Evolutionary conservation across 2,797 vertebrate species (phyloP), one percentile per base, ranked within the genome.

Genomic region (Ctenosaura bakeri): DNA sequence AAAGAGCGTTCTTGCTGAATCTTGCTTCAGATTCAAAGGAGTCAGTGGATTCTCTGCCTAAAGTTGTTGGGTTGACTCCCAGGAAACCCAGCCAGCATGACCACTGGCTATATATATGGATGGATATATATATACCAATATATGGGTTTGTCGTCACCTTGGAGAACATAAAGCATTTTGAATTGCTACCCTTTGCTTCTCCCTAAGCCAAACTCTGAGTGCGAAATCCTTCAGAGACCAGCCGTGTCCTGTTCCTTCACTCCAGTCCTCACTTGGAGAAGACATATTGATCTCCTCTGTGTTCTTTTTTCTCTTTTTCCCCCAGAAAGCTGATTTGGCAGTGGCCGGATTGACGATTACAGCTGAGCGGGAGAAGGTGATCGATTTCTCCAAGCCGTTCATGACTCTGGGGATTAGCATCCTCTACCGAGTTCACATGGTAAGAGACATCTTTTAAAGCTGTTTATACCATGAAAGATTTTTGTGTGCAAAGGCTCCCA

Each of bases 351-450:
- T 99, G 92, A 99, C 99, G 86, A 99, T 99, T 93, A 99, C 99
- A 0, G 98, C 99, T 0, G 99, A 99, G 96, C 97, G 99, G 22
- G 99, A 99, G 97, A 99, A 99, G 96, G 99, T 99, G 97, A 99
- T 99, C 73, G 99, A 99, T 97, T 99, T 99, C 98, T 99, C 99
- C 84, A 99, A 99, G 95, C 99, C 99, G 0, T 99, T 98, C 97
- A 99, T 99, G 99, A 99, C 99, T 95, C 97, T 99, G 94, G 99
- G 99, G 88, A 99, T 99, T 95, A 99, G 99, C 97, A 99, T 99
- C 96, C 98, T 99, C 98, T 99, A 99, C 97, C 97, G 98, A 56
- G 98, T 99, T 95, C 98, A 99, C 97, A 97, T 99, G 98, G 99
- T 99, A 98, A 99, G 99, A 96, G 92, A 93, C 94, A 92, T 94